Base-by-base conservation (phyloP, 53 echinoderm and acorn worm genomes). In the Zoroaster sp. region DNA sequence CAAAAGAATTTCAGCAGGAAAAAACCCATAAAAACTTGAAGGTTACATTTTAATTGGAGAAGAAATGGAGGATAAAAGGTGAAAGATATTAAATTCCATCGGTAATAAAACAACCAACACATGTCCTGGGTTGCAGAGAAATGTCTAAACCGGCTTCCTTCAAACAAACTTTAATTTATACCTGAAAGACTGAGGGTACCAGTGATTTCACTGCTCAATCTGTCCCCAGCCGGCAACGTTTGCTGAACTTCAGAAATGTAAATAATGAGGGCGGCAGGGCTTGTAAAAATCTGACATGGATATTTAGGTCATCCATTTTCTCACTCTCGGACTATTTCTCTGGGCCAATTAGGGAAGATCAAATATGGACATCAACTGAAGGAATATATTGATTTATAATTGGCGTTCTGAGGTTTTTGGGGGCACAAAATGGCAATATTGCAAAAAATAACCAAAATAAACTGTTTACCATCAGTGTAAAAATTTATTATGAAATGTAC, bases 321-420 rank as follows among this genome's bases (percentile, higher is more conserved):
- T 12, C 20, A 33, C 14, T 35, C 31, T 30, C 12, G 23, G 43
- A 66, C 66, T 82, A 67, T 44, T 66, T 25, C 45, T 43, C 3
- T 11, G 8, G 32, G 82, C 82, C 82, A 82, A 82, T 82, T 82
- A 82, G 68, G 40, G 13, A 66, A 66, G 42, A 68, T 40, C 68
- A 82, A 67, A 82, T 82, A 82, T 68, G 82, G 82, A 67, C 28
- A 79, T 79, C 38, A 33, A 76, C 35, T 10, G 28, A 76, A 52
- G 76, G 34, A 28, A 54, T 21, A 54, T 75, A 75, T 45, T 75
- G 75, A 75, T 45, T 75, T 75, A 35, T 14, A 68, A 68, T 28
- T 34, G 14, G 35, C 10, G 35, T 69, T 31, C 15, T 15, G 32
- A 35, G 4, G 35, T 36, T 35, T 18, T 17, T 69, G 33, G 28